phyloP scores from a whole-genome alignment of 2,113 vertebrate species.

The Sapayoa aenigma region DNA sequence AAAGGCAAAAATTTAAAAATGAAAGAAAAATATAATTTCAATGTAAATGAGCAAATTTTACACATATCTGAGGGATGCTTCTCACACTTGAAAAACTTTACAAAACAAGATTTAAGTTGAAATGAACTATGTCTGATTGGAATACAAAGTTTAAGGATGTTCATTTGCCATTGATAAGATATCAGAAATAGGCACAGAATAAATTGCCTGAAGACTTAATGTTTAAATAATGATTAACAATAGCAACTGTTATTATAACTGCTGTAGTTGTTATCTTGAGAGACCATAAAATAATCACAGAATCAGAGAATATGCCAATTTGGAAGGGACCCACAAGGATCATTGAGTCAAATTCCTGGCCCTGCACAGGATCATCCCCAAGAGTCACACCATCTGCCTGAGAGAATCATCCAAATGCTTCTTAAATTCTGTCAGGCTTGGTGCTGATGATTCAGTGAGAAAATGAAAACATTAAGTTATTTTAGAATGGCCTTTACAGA shows the following conservation, averaged over 20 bases:
- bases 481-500: neutral
- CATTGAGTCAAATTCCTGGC: neutral
- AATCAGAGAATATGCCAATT: neutral
- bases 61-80: neutral
- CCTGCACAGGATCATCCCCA: neutral
- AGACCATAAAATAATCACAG: neutral
- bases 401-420: neutral
- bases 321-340: neutral
- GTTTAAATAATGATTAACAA: neutral
- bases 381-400: neutral
- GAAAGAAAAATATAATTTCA: neutral
- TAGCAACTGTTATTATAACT: neutral
- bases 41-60: conserved; percentile 41
- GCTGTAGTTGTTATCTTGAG: neutral
- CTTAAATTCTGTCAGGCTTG: neutral
- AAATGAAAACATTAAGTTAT: neutral
- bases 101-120: neutral
- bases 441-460: neutral
- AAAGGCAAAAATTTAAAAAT: neutral
- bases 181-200: neutral
- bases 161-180: neutral
- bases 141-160: neutral
- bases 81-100: neutral
- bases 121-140: neutral
- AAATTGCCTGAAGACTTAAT: neutral